These are phyloP conservation scores for Bhutanitis thaidina DNA, from an alignment of 2,888 invertebrate genomes.

Conservation along the genomic window DNA sequence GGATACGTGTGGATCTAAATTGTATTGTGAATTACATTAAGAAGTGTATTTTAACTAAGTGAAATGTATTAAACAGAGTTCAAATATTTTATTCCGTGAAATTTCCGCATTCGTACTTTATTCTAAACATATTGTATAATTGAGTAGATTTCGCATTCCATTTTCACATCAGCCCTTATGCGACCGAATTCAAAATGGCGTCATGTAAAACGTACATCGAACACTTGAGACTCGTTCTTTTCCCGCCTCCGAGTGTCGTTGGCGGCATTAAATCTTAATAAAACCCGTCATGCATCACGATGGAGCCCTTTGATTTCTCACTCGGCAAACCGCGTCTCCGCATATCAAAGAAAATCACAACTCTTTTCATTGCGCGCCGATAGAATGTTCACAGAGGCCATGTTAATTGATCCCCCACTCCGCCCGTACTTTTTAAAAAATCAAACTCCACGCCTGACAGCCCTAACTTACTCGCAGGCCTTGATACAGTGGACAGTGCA, in stretches of 20 bases:
- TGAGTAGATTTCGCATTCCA: slow-evolving; percentile 16
- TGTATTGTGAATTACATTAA: too few relatives aligned
- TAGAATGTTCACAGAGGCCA: slow-evolving; percentile 72
- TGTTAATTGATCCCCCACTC: slow-evolving; percentile 69
- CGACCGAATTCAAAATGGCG: slow-evolving; percentile 70
- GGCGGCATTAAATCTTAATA: slow-evolving; percentile 79
- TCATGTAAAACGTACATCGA: slow-evolving; percentile 72
- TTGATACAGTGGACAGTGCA: slow-evolving; percentile 61
- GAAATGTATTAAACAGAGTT: too few relatives aligned
- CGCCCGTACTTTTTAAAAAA: slow-evolving; percentile 50
- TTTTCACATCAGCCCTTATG: slow-evolving; percentile 45
- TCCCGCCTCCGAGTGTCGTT: slow-evolving; percentile 77
- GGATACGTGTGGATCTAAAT: too few relatives aligned
- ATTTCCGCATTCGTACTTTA: too few relatives aligned
- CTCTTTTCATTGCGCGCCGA: slow-evolving; percentile 79
- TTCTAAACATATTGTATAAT: slow-evolving; percentile 14
- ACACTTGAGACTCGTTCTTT: slow-evolving; percentile 76
- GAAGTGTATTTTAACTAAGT: too few relatives aligned
- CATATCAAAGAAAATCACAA: slow-evolving; percentile 78
- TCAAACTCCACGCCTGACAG: slow-evolving; percentile 28
- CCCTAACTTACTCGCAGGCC: slow-evolving; percentile 39
- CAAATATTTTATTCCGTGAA: too few relatives aligned
- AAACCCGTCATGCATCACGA: slow-evolving; percentile 75
- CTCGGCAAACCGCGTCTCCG: slow-evolving; percentile 76
- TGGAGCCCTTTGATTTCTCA: slow-evolving; percentile 77